Base-by-base conservation (phyloP, 2,797 vertebrate genomes). In the Antrozous pallidus region DNA sequence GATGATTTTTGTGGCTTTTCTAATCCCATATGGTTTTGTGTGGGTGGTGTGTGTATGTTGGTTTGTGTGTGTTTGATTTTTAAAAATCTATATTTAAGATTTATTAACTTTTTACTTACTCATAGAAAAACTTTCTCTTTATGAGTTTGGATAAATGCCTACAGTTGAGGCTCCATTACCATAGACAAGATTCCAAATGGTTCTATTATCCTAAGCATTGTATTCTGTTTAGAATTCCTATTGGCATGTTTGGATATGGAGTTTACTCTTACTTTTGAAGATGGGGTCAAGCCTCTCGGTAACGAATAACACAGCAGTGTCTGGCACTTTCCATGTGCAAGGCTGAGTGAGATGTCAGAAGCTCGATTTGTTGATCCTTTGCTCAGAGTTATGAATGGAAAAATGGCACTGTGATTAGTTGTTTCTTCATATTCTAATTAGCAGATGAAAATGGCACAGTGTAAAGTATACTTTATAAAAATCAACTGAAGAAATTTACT, bases 91-190 rank as follows among this genome's bases (percentile, higher is more conserved):
- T 54, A 17, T n/a, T 73, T 49, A 74, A 54, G 69, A 22, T 81
- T 54, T 82, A 84, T 40, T 96, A 40, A 42, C 65, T 79, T 88
- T 94, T 80, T 38, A 80, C 33, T 69, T 94, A 49, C 9, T 13
- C 1, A 31, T 0, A 51, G 33, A 61, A 61, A 85, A 65, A 42
- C n/a, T 38, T 5, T 22, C 22, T 74, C 24, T 58, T 77, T 38
- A 2, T 58, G 49, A 78, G 38, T 56, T 73, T 93, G 58, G 65
- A 18, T 33, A 86, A 12, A 69, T 40, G 42, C 22, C 26, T 40
- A 28, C 3, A 4, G 24, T 33, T 93, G 8, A 28, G 18, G 61
- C 42, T 45, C 28, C 18, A 16, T 69, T 28, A 8, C 49, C 24
- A 38, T 38, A 65, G 54, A 81, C 38, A 79, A 61, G 40, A 26